Evolutionary conservation across 2,888 invertebrate genomes (phyloP), one percentile per base, ranked within the genome.

Genomic region (Steinernema scapterisci): DNA sequence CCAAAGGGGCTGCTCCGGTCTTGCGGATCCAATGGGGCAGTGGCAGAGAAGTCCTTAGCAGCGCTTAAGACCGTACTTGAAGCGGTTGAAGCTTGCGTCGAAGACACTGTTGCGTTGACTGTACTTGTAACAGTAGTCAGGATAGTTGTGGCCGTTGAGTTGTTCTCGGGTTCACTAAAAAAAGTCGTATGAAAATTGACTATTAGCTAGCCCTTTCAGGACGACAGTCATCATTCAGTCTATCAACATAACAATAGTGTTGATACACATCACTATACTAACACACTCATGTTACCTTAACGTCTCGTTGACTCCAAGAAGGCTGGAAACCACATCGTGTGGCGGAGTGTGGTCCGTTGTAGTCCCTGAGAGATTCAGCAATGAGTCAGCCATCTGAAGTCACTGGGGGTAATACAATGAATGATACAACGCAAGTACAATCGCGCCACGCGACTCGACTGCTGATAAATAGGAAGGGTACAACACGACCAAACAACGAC

Each of bases 281-380:
- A 38, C 38, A 38, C 38, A 38, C 38, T 38, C 38, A 38, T 6
- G 5, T 38, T 63, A 63, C 63, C 63, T 52, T 31, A 63, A 63
- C 13, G 63, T 63, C 27, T 27, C 63, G 25, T 63, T 63, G 25
- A 27, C 5, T 25, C 25, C 25, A 25, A 63, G 31, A 3, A 63
- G 16, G 31, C 16, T 63, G 31, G 63, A 25, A 6, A 63, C 63
- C 31, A 25, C 63, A 19, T 63, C 63, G 27, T 63, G 63, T 5
- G 63, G 31, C 13, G 31, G 21, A 63, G 63, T 1, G 16, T 63
- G 38, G 5, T 38, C 38, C 38, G 38, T 27, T 13, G 63, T 63
- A 6, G 63, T 63, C 63, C 63, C 63, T 31, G 63, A 25, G 63
- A 63, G 63, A 63, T 63, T 63, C 63, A 63, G 16, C 13, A 27